Evolutionary conservation across 1,140 invertebrate genomes (phyloP), one percentile per base, ranked within the genome.

Genomic region (Euwallacea fornicatus): DNA sequence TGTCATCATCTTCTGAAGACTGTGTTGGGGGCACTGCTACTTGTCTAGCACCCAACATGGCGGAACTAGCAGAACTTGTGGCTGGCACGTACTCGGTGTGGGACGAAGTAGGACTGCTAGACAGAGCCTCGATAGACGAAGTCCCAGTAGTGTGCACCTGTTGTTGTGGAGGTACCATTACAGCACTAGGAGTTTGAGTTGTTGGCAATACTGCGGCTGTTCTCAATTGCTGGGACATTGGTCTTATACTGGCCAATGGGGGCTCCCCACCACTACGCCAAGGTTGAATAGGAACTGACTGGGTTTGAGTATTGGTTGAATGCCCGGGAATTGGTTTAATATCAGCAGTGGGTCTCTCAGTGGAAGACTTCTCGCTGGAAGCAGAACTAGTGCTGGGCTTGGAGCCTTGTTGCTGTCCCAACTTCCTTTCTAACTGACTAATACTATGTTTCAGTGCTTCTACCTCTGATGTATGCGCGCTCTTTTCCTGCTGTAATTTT

Each of bases 261-360:
- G 93, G 93, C 78, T 93, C 91, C 6, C 88, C 86, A 11, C 83
- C 79, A 55, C 86, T 88, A 46, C 88, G 78, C 85, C 86, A 81
- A 72, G 86, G 83, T 77, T 85, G 83, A 77, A 88, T 83, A 74
- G 87, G 82, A 74, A 88, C 77, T 76, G 84, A 84, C 56, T 85
- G 83, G 13, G 84, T 83, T 78, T 81, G 79, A 46, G 78, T 79
- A 69, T 80, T 80, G 7, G 79, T 80, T 7, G 78, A 80, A 68
- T 78, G 78, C 46, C 78, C 93, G 10, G 94, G 90, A 90, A 98
- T 95, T 0, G 96, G 96, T 80, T 95, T 95, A 42, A 98, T 97
- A 81, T 97, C 97, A 9, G 96, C 95, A 9, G 89, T 92, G 7
- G 94, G 91, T 53, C 93, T 90, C 76, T 96, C 93, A 0, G 86